Percentiles rank a stretch among this genome's conserved stretches.
Conservation (phyloP, 2,113 vertebrate species). For the Notiomystis cincta region DNA sequence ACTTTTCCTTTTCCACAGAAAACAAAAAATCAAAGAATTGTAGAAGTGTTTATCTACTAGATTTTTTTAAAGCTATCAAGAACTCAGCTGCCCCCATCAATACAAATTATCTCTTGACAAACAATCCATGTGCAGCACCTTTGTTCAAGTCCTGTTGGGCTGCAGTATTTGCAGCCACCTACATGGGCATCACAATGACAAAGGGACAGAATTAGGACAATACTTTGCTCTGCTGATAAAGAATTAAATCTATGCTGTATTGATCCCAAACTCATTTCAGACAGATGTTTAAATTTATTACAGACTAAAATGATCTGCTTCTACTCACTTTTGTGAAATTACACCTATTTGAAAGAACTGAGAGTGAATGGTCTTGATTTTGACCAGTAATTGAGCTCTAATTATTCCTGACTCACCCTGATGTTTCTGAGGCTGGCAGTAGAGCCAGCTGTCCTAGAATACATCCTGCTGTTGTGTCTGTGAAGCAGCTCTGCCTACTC, state of each 20-base stretch:
- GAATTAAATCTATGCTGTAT: background rate
- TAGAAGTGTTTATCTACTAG: background rate
- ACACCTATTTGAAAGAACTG: background rate
- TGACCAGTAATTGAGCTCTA: constrained; percentile 11
- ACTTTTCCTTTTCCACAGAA: background rate
- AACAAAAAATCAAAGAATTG: background rate
- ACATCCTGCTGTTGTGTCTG: background rate
- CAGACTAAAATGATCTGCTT: background rate
- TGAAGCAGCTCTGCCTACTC: background rate
- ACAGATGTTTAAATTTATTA: background rate
- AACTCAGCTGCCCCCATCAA: background rate
- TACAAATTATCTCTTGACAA: background rate
- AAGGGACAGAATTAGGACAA: background rate
- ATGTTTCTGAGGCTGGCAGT: background rate
- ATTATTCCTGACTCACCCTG: constrained; percentile 29
- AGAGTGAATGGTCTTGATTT: constrained; percentile 35
- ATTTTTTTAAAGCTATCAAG: background rate
- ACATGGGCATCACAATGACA: background rate
- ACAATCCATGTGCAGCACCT: background rate
- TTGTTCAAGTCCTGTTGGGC: background rate
- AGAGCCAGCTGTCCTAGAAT: constrained; percentile 13
- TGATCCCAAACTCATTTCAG: background rate
- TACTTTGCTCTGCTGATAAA: background rate
- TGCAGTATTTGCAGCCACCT: rapidly evolving
- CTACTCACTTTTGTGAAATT: background rate